These are phyloP conservation scores for Emydocephalus ijimae DNA, from an alignment of 2,113 vertebrate genomes.

Conservation along the genomic window DNA sequence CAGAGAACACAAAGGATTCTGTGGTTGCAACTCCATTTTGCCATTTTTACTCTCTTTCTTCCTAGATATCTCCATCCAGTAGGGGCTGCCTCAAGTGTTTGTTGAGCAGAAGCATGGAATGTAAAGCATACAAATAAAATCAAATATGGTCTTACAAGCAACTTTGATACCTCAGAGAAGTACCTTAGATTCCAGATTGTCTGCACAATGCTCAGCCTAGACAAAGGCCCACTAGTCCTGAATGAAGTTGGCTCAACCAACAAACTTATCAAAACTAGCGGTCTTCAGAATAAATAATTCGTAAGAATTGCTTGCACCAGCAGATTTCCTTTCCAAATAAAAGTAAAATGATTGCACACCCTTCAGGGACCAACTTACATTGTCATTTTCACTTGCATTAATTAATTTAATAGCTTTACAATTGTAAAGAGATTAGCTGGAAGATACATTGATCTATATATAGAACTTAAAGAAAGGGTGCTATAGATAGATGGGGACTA, in stretches of 20 bases:
- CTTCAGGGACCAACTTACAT: constrained; percentile 29
- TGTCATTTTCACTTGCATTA: constrained; percentile 47
- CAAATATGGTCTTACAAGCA: too few relatives aligned
- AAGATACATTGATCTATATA: constrained; percentile 49
- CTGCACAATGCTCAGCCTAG: background rate
- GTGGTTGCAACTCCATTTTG: background rate
- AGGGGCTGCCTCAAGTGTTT: background rate
- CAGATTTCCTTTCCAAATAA: constrained; percentile 14
- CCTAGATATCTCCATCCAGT: background rate
- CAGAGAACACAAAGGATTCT: background rate
- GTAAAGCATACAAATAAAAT: too few relatives aligned
- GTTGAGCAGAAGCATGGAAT: background rate
- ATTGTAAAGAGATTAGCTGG: constrained; percentile 58
- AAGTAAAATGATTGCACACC: background rate
- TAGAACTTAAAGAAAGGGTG: constrained; percentile 45
- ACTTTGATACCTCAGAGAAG: background rate
- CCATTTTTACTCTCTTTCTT: background rate
- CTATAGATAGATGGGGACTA: constrained; percentile 37
- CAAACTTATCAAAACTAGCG: background rate
- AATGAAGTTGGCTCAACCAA: background rate
- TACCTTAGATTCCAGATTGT: background rate
- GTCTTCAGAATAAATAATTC: background rate
- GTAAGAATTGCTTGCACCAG: background rate
- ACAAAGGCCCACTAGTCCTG: background rate
- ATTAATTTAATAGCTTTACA: constrained; percentile 66